Evolutionary conservation across 2,888 invertebrate genomes (phyloP).

Genomic region (Masnerella sp.): DNA sequence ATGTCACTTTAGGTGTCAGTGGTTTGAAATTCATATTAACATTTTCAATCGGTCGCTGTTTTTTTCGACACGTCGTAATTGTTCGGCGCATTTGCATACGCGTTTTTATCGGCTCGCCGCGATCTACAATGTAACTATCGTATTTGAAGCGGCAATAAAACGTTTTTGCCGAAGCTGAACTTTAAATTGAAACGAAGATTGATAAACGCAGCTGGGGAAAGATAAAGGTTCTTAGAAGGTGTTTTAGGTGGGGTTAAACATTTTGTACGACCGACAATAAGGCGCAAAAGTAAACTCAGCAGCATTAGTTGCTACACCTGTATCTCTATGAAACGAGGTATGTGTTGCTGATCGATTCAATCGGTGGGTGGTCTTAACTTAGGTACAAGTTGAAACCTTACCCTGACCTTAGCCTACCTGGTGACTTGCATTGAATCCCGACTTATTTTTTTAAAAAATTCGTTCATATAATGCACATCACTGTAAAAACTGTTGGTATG

Average conservation of each 20-base stretch:
- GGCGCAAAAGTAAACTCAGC: conserved; percentile 53
- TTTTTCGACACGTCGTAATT: no score
- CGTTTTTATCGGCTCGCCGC: no score
- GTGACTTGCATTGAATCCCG: conserved; percentile 63
- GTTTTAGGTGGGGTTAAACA: neutral
- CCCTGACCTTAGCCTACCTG: conserved; percentile 68
- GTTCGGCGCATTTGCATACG: no score
- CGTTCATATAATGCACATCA: no score
- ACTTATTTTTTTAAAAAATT: conserved; percentile 14
- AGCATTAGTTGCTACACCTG: conserved; percentile 70
- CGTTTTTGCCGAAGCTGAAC: no score
- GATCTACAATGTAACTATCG: no score
- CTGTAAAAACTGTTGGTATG: no score
- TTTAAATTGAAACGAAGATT: neutral
- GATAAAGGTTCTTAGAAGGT: neutral
- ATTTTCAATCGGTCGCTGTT: neutral
- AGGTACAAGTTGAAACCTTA: conserved; percentile 71
- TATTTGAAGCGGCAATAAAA: no score
- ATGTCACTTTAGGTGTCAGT: neutral
- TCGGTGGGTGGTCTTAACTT: conserved; percentile 73
- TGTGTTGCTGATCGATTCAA: conserved; percentile 76
- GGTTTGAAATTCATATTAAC: neutral
- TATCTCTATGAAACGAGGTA: conserved; percentile 69
- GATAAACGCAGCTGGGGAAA: neutral
- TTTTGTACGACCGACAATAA: conserved; percentile 11